Evolutionary conservation across 2,888 invertebrate genomes (phyloP).

Genomic region (Apomyelois bistriatella): DNA sequence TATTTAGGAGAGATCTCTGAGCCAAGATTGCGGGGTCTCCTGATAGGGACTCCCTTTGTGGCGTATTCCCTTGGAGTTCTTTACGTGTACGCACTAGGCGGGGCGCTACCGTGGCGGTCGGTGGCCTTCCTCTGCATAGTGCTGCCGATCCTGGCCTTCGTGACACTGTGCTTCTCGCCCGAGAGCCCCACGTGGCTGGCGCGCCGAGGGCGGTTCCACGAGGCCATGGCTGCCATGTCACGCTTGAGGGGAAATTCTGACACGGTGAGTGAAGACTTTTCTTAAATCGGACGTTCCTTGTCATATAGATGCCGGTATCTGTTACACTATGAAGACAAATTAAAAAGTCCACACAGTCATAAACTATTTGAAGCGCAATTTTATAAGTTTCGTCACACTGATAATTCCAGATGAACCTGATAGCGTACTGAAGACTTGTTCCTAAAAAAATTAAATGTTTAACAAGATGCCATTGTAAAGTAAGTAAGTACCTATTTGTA

Average conservation of each 20-base stretch:
- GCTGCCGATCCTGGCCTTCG: constrained; percentile 80
- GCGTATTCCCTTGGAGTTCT: constrained; percentile 88
- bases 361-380: too few relatives aligned
- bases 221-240: constrained; percentile 78
- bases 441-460: too few relatives aligned
- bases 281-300: too few relatives aligned
- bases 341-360: too few relatives aligned
- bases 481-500: too few relatives aligned
- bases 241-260: constrained; percentile 81
- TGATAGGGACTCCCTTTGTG: constrained; percentile 86
- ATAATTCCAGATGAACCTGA: too few relatives aligned
- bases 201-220: constrained; percentile 78
- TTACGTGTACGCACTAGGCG: constrained; percentile 85
- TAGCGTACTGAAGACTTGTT: too few relatives aligned
- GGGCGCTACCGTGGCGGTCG: constrained; percentile 83
- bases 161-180: constrained; percentile 83
- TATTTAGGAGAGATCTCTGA: constrained; percentile 88
- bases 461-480: too few relatives aligned
- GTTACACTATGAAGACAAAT: too few relatives aligned
- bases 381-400: too few relatives aligned
- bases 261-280: constrained; percentile 69
- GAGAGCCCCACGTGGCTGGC: constrained; percentile 89
- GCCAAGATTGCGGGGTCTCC: constrained; percentile 83
- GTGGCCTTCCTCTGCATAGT: constrained; percentile 83
- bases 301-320: too few relatives aligned